Evolutionary conservation across 2,797 vertebrate genomes (phyloP), one percentile per base, ranked within the genome.

Genomic region (Ptychadena robeensis): DNA sequence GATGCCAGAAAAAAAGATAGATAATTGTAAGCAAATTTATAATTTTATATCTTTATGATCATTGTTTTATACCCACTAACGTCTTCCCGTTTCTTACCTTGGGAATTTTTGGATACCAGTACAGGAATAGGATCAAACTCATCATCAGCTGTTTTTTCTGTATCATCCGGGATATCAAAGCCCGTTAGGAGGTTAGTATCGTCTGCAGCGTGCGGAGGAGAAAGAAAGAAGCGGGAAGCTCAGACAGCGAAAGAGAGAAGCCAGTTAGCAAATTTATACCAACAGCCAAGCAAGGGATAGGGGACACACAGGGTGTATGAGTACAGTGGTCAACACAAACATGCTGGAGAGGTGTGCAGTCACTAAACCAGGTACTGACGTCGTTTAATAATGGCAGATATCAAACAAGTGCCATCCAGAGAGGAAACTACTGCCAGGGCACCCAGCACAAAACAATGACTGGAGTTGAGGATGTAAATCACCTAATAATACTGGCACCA

Each of bases 121-220:
- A 99, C 96, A 77, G 98, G 98, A 91, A 99, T 98, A 91, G 98
- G 98, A 91, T 99, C 98, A 96, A 99, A 99, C 91, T 99, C 97
- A 94, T 97, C 96, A 89, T 96, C 96, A 85, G 95, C 92, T 93
- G 93, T 95, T 92, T 96, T 97, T 93, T 96, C 95, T 92, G 92
- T 94, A 90, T 95, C 94, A 90, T 92, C 89, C 85, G 92, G 93
- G 82, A 92, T 90, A 92, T 97, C 97, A 76, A 97, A 96, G 93
- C 96, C 97, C 85, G 95, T 96, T 92, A 98, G 95, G 93, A 97
- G 95, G 94, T 95, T 96, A 95, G 95, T 96, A 78, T 96, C 95
- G 91, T 96, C 95, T 95, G 97, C 95, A 95, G 95, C 91, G 80
- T 80, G 86, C 88, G 73, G 75, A 86, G 87, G 66, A 89, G 85